A percentile compares a stretch with the other conserved stretches of the same genome.
Conservation (phyloP, 2,797 vertebrate genomes). For the Propithecus deckenii region DNA sequence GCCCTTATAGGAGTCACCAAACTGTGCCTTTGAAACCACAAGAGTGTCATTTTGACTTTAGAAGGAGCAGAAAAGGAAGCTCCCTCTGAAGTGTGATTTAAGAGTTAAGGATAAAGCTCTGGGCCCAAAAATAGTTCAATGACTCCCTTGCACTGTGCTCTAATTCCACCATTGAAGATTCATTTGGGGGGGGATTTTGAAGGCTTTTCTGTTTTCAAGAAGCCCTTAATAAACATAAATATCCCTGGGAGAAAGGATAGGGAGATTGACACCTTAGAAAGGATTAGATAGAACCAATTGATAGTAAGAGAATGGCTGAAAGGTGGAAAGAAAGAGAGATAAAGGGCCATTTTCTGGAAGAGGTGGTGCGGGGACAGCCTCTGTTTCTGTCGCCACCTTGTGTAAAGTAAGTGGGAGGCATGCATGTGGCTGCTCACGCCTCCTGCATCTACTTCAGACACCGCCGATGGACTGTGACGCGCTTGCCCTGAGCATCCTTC, state of each 20-base stretch:
- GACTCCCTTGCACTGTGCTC: background rate
- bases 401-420: background rate
- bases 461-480: background rate
- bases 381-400: background rate
- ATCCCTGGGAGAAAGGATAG: background rate
- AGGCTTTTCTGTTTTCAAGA: constrained; percentile 18
- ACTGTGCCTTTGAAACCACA: background rate
- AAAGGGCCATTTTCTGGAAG: background rate
- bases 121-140: background rate
- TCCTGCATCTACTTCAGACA: background rate
- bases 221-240: background rate
- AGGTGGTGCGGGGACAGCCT: background rate
- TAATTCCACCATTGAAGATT: background rate
- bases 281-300: background rate
- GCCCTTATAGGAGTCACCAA: fast-evolving
- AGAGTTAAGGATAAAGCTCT: background rate
- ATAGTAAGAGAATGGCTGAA: background rate
- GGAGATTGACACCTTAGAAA: background rate
- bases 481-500: background rate
- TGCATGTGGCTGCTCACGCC: fast-evolving
- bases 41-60: background rate
- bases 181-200: background rate
- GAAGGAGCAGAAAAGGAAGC: constrained; percentile 21
- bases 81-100: background rate
- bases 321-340: background rate